phyloP scores from a whole-genome alignment of 1,140 invertebrate species.

The Wiebesia pumilae region DNA sequence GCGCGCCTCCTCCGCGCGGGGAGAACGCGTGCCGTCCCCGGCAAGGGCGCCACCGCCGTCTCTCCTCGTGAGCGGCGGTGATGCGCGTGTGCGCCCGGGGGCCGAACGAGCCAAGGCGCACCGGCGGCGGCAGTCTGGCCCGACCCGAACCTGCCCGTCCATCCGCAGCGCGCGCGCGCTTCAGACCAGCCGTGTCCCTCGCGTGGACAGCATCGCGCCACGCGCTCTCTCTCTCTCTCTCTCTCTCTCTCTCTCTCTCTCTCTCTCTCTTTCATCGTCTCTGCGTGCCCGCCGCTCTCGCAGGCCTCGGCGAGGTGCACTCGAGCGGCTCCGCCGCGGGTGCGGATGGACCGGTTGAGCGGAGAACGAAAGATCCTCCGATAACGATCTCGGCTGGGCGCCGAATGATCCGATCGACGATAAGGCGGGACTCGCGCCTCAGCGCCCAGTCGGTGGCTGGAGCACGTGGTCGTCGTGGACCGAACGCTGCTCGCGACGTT shows the following conservation, averaged over 20 bases:
- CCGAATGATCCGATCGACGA: background rate
- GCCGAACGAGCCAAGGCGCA: background rate
- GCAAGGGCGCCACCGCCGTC: background rate
- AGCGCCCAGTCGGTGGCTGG: background rate
- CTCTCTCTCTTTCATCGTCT: background rate
- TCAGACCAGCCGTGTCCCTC: constrained; percentile 67
- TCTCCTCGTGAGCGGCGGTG: background rate
- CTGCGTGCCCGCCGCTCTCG: background rate
- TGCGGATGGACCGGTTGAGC: background rate
- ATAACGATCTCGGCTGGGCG: background rate
- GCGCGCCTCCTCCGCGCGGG: background rate
- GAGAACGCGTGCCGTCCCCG: background rate
- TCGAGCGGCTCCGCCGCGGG: background rate
- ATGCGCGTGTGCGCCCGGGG: constrained; percentile 21
- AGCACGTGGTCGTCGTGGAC: background rate
- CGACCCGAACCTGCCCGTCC: constrained; percentile 9
- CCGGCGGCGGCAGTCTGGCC: constrained; percentile 23
- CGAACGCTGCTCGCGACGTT: background rate
- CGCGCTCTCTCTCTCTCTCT: background rate
- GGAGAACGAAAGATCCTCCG: background rate
- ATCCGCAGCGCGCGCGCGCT: constrained; percentile 22
- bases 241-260: background rate
- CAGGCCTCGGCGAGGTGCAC: background rate
- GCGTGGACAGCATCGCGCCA: constrained; percentile 63
- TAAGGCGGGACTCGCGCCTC: background rate